These are phyloP conservation scores for Geococcyx californianus DNA, from an alignment of 2,113 vertebrate genomes.

Conservation along the genomic window DNA sequence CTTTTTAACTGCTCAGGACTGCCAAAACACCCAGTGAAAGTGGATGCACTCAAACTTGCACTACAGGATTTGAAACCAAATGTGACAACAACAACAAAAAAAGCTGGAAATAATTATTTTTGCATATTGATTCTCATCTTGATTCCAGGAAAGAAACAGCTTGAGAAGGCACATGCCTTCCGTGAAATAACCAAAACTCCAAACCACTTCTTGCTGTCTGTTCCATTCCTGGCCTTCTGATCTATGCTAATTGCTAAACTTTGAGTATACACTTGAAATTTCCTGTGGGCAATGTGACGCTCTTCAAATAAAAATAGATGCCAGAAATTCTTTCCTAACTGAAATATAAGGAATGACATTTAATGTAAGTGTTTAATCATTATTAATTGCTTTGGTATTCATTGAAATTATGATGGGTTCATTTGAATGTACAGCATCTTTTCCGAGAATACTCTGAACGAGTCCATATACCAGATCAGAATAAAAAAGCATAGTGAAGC, in stretches of 20 bases:
- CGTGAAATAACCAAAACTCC: constrained; percentile 27
- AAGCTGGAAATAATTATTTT: not conserved
- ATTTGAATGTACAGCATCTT: constrained; percentile 5
- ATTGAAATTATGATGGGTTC: constrained; percentile 50
- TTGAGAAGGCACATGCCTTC: constrained; percentile 33
- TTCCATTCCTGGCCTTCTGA: constrained; percentile 64
- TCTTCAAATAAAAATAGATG: constrained; percentile 63
- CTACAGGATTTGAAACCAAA: not conserved
- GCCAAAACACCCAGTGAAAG: not conserved
- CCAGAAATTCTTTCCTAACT: constrained; percentile 57
- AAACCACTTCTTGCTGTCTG: not conserved
- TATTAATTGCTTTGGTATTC: constrained; percentile 74
- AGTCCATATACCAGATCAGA: not conserved
- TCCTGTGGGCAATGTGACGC: constrained; percentile 61
- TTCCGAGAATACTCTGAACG: not conserved
- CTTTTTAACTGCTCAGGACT: not conserved
- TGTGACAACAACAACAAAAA: not conserved
- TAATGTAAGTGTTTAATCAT: constrained; percentile 69
- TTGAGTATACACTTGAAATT: constrained; percentile 51
- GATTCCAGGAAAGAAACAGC: constrained; percentile 41
- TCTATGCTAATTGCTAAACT: constrained; percentile 66
- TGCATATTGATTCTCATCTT: constrained; percentile 9
- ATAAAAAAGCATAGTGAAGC: not conserved
- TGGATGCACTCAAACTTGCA: not conserved
- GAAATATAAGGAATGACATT: constrained; percentile 70